Base-by-base conservation (phyloP, 2,888 invertebrate species). In the Lymantria dispar region DNA sequence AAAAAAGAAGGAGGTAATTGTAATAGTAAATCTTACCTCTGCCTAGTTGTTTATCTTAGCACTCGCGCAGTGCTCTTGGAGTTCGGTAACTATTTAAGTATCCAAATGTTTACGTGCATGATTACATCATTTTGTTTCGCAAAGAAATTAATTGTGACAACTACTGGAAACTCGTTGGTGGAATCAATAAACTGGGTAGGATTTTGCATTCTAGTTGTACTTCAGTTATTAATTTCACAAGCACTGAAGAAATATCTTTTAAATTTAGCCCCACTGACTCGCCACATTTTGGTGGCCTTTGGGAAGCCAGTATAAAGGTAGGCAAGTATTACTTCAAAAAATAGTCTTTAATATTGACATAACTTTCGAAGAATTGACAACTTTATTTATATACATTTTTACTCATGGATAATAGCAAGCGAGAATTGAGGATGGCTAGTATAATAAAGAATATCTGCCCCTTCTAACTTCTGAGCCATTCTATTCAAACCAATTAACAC, bases 351-450 rank as follows among this genome's bases (percentile, higher is more conserved):
- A 47, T 13, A n/a, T 12, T 0, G 14, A 14, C 13, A 36, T 52
- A 3, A 52, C 51, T 12, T 44, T 29, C 8, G 51, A 52, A 10
- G 51, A 52, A 12, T 30, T 52, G 29, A n/a, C 10, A 5, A 52
- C 51, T 0, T 15, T 52, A 9, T 52, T 52, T 14, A 9, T 40
- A 1, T 47, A 47, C 33, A 44, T 52, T 39, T 51, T 1, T 47
- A 51, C 10, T 51, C 50, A 10, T 41, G 47, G 0, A 47, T 45
- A n/a, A n/a, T n/a, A n/a, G n/a, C n/a, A n/a, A n/a, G n/a, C n/a
- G n/a, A n/a, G n/a, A n/a, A n/a, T n/a, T n/a, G n/a, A n/a, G n/a
- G n/a, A n/a, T n/a, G n/a, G n/a, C n/a, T n/a, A n/a, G n/a, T n/a
- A n/a, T n/a, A n/a, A n/a, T n/a, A n/a, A n/a, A n/a, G n/a, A n/a